Conservation (phyloP, 2,797 vertebrate species). For the Hemitrygon akajei region DNA sequence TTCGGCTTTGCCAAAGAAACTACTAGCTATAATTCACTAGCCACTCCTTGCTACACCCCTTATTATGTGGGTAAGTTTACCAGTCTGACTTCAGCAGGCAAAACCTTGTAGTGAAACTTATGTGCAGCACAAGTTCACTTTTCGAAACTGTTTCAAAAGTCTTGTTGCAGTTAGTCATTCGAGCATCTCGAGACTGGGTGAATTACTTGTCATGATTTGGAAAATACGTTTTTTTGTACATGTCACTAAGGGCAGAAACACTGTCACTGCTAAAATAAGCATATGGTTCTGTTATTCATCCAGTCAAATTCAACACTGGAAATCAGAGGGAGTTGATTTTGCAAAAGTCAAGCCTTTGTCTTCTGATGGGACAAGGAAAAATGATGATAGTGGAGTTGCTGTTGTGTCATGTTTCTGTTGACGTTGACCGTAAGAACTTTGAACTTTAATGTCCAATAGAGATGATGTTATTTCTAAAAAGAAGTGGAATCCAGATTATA, state of each 20-base stretch:
- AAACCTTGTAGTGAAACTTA: neutral
- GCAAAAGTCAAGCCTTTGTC: no score
- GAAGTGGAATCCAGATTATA: neutral
- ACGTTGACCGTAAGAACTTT: neutral
- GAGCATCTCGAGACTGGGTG: neutral
- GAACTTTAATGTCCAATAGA: no score
- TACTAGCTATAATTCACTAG: slow-evolving; percentile 88
- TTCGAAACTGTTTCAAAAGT: neutral
- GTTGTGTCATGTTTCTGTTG: neutral
- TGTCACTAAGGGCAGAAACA: neutral
- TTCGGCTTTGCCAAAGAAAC: slow-evolving; percentile 98
- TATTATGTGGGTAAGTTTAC: slow-evolving; percentile 89
- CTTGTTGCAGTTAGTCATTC: slow-evolving; percentile 30
- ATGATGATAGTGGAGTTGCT: no score
- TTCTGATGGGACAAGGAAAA: no score
- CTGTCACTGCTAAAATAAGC: neutral
- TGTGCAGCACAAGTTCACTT: neutral
- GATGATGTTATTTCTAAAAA: neutral
- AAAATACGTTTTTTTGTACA: neutral
- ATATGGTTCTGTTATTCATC: no score
- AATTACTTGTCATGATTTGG: neutral
- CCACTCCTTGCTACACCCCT: slow-evolving; percentile 94
- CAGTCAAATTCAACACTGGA: no score
- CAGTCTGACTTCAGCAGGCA: neutral
- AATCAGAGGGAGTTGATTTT: no score